Evolutionary conservation across 2,888 invertebrate species (phyloP), one percentile per base, ranked within the genome.

Genomic region (Phortica magna): DNA sequence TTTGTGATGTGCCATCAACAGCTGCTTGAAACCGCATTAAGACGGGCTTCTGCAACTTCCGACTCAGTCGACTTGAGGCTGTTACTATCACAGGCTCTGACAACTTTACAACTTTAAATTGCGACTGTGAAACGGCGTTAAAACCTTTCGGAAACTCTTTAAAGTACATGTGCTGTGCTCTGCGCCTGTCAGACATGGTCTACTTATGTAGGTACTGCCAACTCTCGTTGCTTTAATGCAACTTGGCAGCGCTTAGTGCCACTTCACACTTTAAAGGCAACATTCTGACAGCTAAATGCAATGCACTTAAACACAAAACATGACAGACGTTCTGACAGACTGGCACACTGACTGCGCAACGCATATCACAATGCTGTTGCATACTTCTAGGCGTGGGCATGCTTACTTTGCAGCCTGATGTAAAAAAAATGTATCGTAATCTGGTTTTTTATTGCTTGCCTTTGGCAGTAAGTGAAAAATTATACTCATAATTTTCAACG

Each of bases 301-400:
- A 85, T 84, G 84, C 85, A 85, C 87, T 87, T 87, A 85, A 84
- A 85, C 86, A 84, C 87, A 85, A 85, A 85, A 83, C 88, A 88
- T 84, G 84, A 83, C 84, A 84, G 87, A 77, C 83, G 81, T 6
- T 42, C 73, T 14, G 70, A 12, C 55, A n/a, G 41, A 67, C 64
- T 14, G 74, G 61, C 57, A 67, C 65, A 48, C 79, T 83, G 82
- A 80, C 73, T 71, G 76, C 76, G 72, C n/a, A 70, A 77, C 77
- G 57, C 22, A 74, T 72, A 73, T 3, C 67, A 42, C 42, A 61
- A 73, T n/a, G 57, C 76, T 76, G 75, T 65, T 80, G 77, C 77
- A 76, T 76, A 77, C 77, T 80, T 81, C 79, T 77, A 67, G 79
- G 77, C 61, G 75, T 19, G 31, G 41, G 65, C 39, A 39, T n/a